Percentiles rank a stretch among this genome's conserved stretches.
Evolutionary conservation across 2,113 vertebrate genomes (phyloP).

Genomic region (Mormoops blainvillei): DNA sequence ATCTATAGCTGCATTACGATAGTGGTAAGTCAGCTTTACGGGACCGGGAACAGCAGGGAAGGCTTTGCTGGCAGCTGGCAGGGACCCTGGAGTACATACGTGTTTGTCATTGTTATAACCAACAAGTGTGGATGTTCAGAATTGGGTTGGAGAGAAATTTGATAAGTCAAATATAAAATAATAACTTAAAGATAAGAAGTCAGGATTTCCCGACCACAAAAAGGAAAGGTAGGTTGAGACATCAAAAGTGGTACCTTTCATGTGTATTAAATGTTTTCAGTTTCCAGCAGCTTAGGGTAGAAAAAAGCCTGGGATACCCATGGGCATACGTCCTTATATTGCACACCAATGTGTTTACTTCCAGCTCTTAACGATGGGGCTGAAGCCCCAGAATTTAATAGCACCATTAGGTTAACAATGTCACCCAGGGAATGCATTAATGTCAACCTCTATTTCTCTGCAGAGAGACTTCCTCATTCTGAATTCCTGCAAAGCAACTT

Average conservation of each 20-base stretch:
- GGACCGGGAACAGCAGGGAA: background rate
- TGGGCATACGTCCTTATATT: background rate
- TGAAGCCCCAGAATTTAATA: background rate
- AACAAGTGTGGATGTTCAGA: background rate
- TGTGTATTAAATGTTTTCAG: background rate
- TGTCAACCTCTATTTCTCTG: constrained; percentile 5
- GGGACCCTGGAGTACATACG: background rate
- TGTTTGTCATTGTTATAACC: background rate
- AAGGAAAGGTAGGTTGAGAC: background rate
- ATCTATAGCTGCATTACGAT: background rate
- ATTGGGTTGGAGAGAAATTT: background rate
- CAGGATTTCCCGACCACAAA: background rate
- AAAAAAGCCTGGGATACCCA: background rate
- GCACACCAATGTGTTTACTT: background rate
- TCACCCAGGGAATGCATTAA: background rate
- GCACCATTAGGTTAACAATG: background rate
- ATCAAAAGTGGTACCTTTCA: background rate
- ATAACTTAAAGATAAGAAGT: background rate
- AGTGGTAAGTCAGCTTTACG: background rate
- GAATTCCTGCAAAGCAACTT: background rate
- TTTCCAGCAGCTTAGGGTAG: background rate
- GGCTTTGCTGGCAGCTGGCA: background rate
- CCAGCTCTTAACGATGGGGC: background rate
- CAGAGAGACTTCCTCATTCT: background rate
- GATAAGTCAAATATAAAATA: constrained; percentile 28